Percentiles rank a stretch among this genome's conserved stretches.
These are phyloP conservation scores for Malacoraja senta DNA, from an alignment of 2,797 vertebrate species.

Conservation along the genomic window DNA sequence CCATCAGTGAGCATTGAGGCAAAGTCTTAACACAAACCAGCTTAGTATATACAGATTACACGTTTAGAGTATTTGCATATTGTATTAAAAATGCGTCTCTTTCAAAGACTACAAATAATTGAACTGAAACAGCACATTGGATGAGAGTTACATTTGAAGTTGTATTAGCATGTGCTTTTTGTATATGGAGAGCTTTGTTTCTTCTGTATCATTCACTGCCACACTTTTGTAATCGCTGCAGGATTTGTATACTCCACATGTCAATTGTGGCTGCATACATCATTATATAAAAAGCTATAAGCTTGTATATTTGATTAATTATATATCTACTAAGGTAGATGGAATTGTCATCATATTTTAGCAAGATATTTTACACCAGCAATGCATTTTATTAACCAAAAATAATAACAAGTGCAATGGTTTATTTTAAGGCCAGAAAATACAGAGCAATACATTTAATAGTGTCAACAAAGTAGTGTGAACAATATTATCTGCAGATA, in stretches of 20 bases:
- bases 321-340: not conserved
- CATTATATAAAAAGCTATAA: not conserved
- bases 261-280: not conserved
- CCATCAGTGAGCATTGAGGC: slow-evolving; percentile 61
- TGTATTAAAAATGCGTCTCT: not conserved
- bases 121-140: not conserved
- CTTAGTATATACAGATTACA: not conserved
- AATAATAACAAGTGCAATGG: not conserved
- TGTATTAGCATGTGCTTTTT: not conserved
- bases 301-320: not conserved
- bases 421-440: not conserved
- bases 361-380: not conserved
- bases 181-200: not conserved
- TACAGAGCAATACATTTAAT: not conserved
- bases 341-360: not conserved
- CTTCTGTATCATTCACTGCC: not conserved
- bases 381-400: not conserved
- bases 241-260: not conserved
- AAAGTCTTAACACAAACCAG: not conserved
- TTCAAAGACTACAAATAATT: slow-evolving; percentile 2
- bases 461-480: no score
- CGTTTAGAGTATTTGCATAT: not conserved
- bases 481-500: not conserved
- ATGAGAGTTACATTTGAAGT: not conserved
- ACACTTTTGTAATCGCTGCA: not conserved